Conservation (phyloP, 2,797 vertebrate species). For the Natrix natrix region DNA sequence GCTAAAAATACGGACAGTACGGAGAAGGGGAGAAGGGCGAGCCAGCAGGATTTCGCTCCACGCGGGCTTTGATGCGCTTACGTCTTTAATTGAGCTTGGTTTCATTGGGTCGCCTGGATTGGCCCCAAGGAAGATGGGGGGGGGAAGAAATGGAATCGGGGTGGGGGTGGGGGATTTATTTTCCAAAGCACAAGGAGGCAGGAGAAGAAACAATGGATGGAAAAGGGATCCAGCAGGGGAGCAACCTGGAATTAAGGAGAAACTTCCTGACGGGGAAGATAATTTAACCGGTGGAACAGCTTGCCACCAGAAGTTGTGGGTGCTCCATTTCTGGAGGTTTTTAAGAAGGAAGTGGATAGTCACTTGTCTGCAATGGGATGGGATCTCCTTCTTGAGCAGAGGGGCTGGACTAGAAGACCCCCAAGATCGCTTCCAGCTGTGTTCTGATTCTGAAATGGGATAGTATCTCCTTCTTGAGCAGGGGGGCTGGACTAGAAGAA, state of each 20-base stretch:
- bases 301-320: too few relatives aligned
- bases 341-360: not conserved
- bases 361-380: not conserved
- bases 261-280: not conserved
- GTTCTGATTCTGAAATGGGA: too few relatives aligned
- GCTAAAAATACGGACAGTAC: not conserved
- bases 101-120: not conserved
- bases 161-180: not conserved
- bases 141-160: too few relatives aligned
- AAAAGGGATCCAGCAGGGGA: not conserved
- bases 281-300: not conserved
- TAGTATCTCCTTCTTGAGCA: too few relatives aligned
- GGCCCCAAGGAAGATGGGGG: not conserved
- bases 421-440: too few relatives aligned
- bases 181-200: not conserved
- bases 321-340: not conserved
- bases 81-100: not conserved
- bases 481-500: too few relatives aligned
- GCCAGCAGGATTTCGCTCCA: not conserved
- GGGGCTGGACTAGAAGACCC: too few relatives aligned
- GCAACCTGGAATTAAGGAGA: not conserved
- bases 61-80: not conserved
- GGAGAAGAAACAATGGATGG: not conserved
- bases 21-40: too few relatives aligned
- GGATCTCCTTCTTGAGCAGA: not conserved